Evolutionary conservation across 37 sponge, comb jelly and placozoan genomes (phyloP), one percentile per base, ranked within the genome.

Genomic region (Geodia barretti): DNA sequence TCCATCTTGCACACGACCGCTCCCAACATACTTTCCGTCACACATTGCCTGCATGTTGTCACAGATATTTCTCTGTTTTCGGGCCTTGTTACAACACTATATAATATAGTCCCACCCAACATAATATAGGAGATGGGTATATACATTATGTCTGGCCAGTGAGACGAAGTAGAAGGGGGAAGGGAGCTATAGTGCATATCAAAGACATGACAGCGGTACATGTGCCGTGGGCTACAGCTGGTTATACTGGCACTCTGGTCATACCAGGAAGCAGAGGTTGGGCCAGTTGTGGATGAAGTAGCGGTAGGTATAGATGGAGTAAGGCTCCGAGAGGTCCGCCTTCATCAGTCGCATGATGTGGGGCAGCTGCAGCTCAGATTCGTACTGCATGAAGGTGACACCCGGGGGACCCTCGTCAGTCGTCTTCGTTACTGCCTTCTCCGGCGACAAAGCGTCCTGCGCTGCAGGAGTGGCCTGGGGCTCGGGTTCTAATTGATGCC

Each of bases 281-380:
- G 99, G 99, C 99, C 99, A 98, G 76, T 95, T 91, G 77, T 96
- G 95, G 26, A 98, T 96, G 82, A 98, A 98, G 81, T 98, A 98
- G 20, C 99, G 84, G 64, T 96, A 98, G 0, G 99, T 98, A 81
- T 98, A 98, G 14, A 98, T 90, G 29, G 99, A 98, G 89, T 98
- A 98, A 0, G 99, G 99, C 63, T 98, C 99, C 0, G 97, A 96
- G 1, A 98, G 84, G 28, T 96, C 90, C 4, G 90, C 92, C 71
- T 92, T 90, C 89, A 98, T 98, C 75, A 98, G 84, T 25, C 76
- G 42, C 74, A 96, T 96, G 24, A 98, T 96, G 33, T 86, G 86
- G 0, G 92, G 86, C 86, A 98, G 68, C 60, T 93, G 92, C 34
- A 54, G 23, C 78, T 98, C 99, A 17, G 89, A 89, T 39, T 78